These are phyloP conservation scores for Anolis sagrei DNA, from an alignment of 2,113 vertebrate genomes.

Conservation along the genomic window DNA sequence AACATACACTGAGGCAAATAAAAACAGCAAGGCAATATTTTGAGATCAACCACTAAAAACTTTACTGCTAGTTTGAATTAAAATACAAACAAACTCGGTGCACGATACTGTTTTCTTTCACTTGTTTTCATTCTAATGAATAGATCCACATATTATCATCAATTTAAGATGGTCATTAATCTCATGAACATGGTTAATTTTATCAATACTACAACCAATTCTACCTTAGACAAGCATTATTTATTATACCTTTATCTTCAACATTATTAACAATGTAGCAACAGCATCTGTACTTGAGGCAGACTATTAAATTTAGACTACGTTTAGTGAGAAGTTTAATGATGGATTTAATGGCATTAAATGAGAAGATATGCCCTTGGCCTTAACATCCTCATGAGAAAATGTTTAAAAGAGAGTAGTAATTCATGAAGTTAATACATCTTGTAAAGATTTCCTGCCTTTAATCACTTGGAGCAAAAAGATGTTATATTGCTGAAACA, in stretches of 20 bases:
- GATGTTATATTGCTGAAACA: slow-evolving; percentile 39
- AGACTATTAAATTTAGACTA: slow-evolving; percentile 79
- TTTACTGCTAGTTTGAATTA: slow-evolving; percentile 57
- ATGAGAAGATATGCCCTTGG: slow-evolving; percentile 79
- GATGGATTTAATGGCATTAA: slow-evolving; percentile 82
- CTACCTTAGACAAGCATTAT: slow-evolving; percentile 79
- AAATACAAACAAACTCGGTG: slow-evolving; percentile 18
- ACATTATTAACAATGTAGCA: slow-evolving; percentile 82
- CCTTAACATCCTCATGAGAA: slow-evolving; percentile 82
- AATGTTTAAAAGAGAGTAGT: slow-evolving; percentile 80
- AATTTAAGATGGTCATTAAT: slow-evolving; percentile 72
- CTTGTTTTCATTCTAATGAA: slow-evolving; percentile 59
- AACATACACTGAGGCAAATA: slow-evolving; percentile 60
- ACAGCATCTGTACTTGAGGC: slow-evolving; percentile 74
- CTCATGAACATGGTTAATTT: slow-evolving; percentile 75
- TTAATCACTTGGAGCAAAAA: slow-evolving; percentile 73
- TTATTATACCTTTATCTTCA: slow-evolving; percentile 80
- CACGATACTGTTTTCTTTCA: slow-evolving; percentile 37
- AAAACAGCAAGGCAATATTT: slow-evolving; percentile 68
- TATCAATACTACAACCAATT: slow-evolving; percentile 70
- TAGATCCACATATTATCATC: slow-evolving; percentile 37
- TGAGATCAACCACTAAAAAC: slow-evolving; percentile 70
- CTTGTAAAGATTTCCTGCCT: slow-evolving; percentile 74
- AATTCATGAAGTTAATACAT: slow-evolving; percentile 77
- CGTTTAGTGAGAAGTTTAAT: slow-evolving; percentile 79